phyloP scores from a whole-genome alignment of 2,797 vertebrate species.

The Malurus leucopterus region DNA sequence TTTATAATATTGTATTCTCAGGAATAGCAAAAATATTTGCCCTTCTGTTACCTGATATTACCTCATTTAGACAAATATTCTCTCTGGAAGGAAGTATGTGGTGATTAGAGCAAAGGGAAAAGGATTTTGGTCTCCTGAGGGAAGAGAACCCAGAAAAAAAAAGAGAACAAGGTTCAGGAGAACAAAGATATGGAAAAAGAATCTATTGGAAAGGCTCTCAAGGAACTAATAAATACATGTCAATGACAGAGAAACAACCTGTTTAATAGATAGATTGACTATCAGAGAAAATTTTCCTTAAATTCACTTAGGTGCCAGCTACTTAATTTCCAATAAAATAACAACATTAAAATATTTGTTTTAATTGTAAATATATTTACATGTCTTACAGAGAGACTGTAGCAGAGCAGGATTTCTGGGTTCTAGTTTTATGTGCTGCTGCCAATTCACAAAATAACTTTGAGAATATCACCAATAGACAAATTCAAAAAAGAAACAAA shows the following conservation, averaged over 20 bases:
- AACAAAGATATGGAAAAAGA: background rate
- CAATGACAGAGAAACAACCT: background rate
- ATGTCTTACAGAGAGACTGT: background rate
- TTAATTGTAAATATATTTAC: constrained; percentile 47
- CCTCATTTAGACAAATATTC: background rate
- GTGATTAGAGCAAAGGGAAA: background rate
- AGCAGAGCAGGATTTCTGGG: constrained; percentile 17
- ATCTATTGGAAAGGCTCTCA: background rate
- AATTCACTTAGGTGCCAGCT: background rate
- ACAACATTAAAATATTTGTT: background rate
- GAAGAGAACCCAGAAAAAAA: background rate
- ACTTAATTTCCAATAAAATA: constrained; percentile 10
- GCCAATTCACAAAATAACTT: background rate
- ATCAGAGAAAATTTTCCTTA: background rate
- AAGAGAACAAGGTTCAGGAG: background rate
- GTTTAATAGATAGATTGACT: background rate
- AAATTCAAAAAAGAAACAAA: background rate
- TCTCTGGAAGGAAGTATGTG: background rate
- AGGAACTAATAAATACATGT: background rate
- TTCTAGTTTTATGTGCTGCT: background rate
- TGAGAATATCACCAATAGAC: background rate
- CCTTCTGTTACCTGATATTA: background rate
- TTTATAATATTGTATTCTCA: background rate
- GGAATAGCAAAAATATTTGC: background rate
- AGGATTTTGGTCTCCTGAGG: background rate